Evolutionary conservation across 2,113 vertebrate genomes (phyloP).

Genomic region (Hypomesus transpacificus): DNA sequence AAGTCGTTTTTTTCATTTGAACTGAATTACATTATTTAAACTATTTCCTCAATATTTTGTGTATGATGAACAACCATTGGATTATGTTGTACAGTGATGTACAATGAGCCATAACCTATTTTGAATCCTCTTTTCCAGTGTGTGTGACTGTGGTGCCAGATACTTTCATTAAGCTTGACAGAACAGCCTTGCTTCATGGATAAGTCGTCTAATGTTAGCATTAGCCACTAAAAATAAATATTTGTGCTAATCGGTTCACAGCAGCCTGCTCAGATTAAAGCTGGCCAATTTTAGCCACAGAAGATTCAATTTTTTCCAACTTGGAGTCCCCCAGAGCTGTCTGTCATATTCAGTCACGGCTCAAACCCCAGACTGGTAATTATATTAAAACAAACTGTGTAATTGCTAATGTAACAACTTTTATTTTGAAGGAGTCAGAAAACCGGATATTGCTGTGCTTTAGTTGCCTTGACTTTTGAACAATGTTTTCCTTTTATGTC

Average conservation of each 20-base stretch:
- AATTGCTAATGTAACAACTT: neutral
- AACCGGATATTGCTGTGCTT: neutral
- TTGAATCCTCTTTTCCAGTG: too few relatives aligned
- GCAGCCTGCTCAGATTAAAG: slow-evolving; percentile 43
- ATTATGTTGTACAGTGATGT: too few relatives aligned
- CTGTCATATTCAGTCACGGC: slow-evolving; percentile 8
- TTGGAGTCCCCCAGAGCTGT: slow-evolving; percentile 8
- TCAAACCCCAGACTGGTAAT: neutral
- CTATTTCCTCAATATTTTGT: too few relatives aligned
- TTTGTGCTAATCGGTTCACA: slow-evolving; percentile 37
- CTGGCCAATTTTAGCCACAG: slow-evolving; percentile 25
- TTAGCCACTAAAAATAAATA: slow-evolving; percentile 54
- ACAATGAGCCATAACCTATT: too few relatives aligned
- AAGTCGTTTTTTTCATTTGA: too few relatives aligned
- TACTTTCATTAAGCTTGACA: slow-evolving; percentile 12
- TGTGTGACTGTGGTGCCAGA: neutral
- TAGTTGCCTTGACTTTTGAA: too few relatives aligned
- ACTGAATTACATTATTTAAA: too few relatives aligned
- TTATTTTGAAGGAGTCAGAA: neutral
- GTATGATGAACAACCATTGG: too few relatives aligned
- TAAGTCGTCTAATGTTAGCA: slow-evolving; percentile 42
- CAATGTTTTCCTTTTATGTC: too few relatives aligned
- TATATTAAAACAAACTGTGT: neutral
- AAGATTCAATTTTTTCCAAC: slow-evolving; percentile 25
- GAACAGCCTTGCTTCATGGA: slow-evolving; percentile 21